Conservation (phyloP, 2,113 vertebrate species). For the Notiomystis cincta region DNA sequence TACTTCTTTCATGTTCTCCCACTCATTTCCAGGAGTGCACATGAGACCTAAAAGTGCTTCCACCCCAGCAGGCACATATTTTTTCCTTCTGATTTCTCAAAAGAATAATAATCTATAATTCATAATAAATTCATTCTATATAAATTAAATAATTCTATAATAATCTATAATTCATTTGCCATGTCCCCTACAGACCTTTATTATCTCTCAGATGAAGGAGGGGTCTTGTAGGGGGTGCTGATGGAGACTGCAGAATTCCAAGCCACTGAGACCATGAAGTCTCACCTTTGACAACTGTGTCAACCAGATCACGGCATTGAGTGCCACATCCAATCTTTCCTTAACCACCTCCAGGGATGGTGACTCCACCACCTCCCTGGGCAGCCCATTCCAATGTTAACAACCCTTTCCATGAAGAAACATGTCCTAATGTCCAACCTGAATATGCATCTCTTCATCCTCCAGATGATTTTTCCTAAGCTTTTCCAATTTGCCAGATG, state of each 20-base stretch:
- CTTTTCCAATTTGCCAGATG: background rate
- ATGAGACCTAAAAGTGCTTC: background rate
- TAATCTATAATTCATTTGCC: too few species aligned
- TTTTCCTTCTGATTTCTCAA: background rate
- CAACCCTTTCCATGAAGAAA: background rate
- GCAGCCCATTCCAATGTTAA: background rate
- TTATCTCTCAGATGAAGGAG: background rate
- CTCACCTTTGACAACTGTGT: background rate
- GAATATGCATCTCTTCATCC: background rate
- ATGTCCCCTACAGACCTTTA: background rate
- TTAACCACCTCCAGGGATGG: background rate
- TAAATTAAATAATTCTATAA: too few species aligned
- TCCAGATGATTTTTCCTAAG: background rate
- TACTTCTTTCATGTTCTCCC: background rate
- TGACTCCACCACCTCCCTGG: background rate
- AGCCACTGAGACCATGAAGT: background rate
- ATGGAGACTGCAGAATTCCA: background rate
- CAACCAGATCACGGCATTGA: background rate
- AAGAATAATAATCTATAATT: too few species aligned
- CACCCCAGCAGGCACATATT: rapidly evolving
- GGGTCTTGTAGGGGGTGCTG: background rate
- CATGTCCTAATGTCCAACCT: background rate
- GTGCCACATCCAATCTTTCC: background rate
- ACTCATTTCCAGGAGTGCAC: background rate
- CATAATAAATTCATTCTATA: too few species aligned